Conservation (phyloP, 2,888 invertebrate species). For the Idaea dimidiata region DNA sequence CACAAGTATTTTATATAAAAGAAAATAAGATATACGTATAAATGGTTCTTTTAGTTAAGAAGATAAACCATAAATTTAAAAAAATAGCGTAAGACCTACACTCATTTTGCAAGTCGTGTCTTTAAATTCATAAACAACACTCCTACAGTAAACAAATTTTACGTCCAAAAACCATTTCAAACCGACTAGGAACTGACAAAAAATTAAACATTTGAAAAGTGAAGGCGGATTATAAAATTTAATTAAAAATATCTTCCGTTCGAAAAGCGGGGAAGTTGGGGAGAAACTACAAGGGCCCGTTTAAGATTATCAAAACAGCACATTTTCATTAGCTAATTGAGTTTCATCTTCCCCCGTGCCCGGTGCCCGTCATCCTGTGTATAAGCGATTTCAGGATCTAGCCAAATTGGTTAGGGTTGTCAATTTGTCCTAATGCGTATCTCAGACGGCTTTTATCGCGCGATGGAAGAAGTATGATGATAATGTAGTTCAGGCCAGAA, state of each 20-base stretch:
- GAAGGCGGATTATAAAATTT: slow-evolving; percentile 22
- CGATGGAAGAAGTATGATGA: background rate
- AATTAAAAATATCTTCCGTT: slow-evolving; percentile 24
- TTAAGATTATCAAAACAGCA: slow-evolving; percentile 57
- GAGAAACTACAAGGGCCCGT: slow-evolving; percentile 29
- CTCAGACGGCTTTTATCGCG: background rate
- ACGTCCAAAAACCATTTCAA: background rate
- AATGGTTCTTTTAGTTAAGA: too few species aligned
- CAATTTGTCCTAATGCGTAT: slow-evolving; percentile 17
- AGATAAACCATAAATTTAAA: too few species aligned
- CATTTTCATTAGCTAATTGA: slow-evolving; percentile 77
- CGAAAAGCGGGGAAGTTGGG: slow-evolving; percentile 2
- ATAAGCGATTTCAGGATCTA: slow-evolving; percentile 48
- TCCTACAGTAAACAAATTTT: background rate
- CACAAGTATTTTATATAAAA: too few species aligned
- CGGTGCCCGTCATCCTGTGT: slow-evolving; percentile 48
- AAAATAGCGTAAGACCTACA: too few species aligned
- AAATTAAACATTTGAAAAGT: background rate
- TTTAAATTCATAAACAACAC: background rate
- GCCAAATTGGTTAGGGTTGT: slow-evolving; percentile 48
- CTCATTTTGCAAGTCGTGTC: too few species aligned
- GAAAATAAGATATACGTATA: too few species aligned
- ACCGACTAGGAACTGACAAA: background rate
- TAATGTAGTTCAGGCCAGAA: background rate
- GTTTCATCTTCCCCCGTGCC: slow-evolving; percentile 39